Conservation (phyloP, 2,888 invertebrate genomes). For the Trichopoda pennipes region DNA sequence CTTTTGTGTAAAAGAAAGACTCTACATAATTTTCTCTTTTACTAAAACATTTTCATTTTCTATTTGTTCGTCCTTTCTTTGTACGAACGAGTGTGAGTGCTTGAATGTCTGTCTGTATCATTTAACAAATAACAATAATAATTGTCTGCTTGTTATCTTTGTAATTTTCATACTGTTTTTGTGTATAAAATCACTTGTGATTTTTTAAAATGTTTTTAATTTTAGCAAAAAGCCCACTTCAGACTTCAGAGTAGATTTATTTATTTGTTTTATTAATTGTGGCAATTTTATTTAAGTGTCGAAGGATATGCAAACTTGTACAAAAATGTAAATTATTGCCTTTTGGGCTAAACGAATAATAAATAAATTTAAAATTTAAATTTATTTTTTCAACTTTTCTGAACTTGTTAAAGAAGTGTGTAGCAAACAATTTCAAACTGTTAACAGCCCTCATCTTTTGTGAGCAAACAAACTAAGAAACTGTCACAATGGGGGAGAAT, state of each 20-base stretch:
- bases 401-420: too few relatives aligned
- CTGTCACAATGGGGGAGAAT: too few relatives aligned
- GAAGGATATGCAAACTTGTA: not conserved
- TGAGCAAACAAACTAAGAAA: too few relatives aligned
- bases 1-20: too few relatives aligned
- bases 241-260: not conserved
- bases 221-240: constrained; percentile 6
- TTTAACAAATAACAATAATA: constrained; percentile 31
- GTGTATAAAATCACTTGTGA: not conserved
- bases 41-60: not conserved
- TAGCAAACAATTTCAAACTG: too few relatives aligned
- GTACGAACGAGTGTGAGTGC: not conserved
- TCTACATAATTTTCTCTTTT: not conserved
- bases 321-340: not conserved
- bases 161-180: not conserved
- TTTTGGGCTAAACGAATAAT: not conserved
- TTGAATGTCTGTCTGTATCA: constrained; percentile 3
- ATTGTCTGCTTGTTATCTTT: not conserved
- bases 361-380: too few relatives aligned
- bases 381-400: too few relatives aligned
- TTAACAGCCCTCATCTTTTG: too few relatives aligned
- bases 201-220: constrained; percentile 8
- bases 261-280: constrained; percentile 14
- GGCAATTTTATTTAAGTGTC: not conserved
- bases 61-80: not conserved